Evolutionary conservation across 2,888 invertebrate species (phyloP), one percentile per base, ranked within the genome.

Genomic region (Nycteola revayana): DNA sequence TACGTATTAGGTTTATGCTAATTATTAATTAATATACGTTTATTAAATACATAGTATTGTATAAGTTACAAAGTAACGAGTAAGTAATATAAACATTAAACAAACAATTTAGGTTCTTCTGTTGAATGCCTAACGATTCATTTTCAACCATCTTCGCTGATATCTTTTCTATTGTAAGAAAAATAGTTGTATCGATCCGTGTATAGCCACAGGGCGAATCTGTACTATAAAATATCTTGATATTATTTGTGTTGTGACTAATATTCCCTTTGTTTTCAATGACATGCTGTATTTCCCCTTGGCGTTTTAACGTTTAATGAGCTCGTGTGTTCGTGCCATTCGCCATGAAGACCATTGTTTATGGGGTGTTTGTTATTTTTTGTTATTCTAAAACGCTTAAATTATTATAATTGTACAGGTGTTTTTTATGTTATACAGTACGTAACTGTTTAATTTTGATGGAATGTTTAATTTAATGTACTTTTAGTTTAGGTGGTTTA

Each of bases 1-100:
- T 56, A 51, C 56, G 53, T 60, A 51, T 47, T 58, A 60, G 52
- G 30, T 59, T 48, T 62, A 66, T 65, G 62, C 37, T 58, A 66
- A 68, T 66, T 42, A 44, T 38, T 27, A 52, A 57, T 63, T 44
- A 57, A 14, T 14, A 14, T 14, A 14, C 14, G n/a, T n/a, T n/a
- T n/a, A 14, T 14, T 3, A 14, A 5, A 2, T 14, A 14, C 14
- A 14, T 14, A 3, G 14, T 14, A 5, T 14, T 14, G 14, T 14
- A 14, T 14, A 14, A 14, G 5, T 14, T 14, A 14, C 14, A 14
- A 14, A n/a, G n/a, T n/a, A n/a, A n/a, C n/a, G n/a, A n/a, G n/a
- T n/a, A n/a, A n/a, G n/a, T n/a, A n/a, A n/a, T n/a, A n/a, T n/a
- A n/a, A n/a, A n/a, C n/a, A n/a, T n/a, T n/a, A n/a, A n/a, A n/a